Evolutionary conservation across 2,888 invertebrate genomes (phyloP).

Genomic region (Stenodera caucasica): DNA sequence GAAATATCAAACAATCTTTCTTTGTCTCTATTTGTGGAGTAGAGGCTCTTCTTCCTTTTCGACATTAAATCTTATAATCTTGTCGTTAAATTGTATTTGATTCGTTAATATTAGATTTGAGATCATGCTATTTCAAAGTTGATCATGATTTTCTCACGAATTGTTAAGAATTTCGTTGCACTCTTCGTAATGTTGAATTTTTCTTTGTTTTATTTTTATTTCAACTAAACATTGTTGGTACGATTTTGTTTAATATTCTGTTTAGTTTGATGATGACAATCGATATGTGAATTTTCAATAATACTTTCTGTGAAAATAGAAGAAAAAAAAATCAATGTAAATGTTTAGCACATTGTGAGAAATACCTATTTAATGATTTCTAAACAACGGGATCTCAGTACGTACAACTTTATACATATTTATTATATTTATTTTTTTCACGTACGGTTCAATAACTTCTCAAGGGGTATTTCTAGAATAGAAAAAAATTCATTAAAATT

Average conservation of each 20-base stretch:
- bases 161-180: not conserved
- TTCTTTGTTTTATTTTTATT: not conserved
- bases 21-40: not conserved
- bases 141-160: slow-evolving; percentile 3
- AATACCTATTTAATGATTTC: slow-evolving; percentile 2
- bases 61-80: not conserved
- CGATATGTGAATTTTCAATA: slow-evolving; percentile 3
- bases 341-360: slow-evolving; percentile 3
- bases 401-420: slow-evolving; percentile 1
- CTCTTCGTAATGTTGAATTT: not conserved
- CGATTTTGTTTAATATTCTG: slow-evolving; percentile 1
- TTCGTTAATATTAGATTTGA: not conserved
- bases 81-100: not conserved
- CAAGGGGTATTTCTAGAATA: not conserved
- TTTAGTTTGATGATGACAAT: not conserved
- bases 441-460: slow-evolving; percentile 1
- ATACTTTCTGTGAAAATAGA: not conserved
- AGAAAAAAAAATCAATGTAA: not conserved
- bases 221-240: not conserved
- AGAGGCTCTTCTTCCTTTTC: not conserved
- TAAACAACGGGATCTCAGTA: slow-evolving; percentile 1
- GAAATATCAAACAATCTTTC: not conserved
- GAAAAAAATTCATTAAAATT: not conserved
- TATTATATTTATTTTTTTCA: not conserved
- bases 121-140: not conserved